Evolutionary conservation across 2,113 vertebrate species (phyloP), one percentile per base, ranked within the genome.

Genomic region (Oncorhynchus clarkii): DNA sequence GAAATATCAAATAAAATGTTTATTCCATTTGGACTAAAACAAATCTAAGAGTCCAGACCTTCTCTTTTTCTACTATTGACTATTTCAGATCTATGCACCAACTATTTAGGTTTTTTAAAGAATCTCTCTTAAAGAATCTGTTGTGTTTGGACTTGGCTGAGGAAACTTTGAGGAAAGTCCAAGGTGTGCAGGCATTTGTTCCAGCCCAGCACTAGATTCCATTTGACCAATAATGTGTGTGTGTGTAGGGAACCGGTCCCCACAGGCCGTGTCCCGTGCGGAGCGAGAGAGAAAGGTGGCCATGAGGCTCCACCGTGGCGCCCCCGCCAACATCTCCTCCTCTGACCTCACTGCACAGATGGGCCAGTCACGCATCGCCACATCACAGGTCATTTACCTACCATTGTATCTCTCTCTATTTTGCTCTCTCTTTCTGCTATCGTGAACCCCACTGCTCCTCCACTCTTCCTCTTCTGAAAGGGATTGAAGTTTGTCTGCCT

Each of bases 271-370:
- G 64, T 96, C 97, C n/a, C 95, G 97, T 82, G 97, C 96, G 14
- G 97, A 99, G 93, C 91, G 97, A 78, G 97, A 99, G 91, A 93
- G 97, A 87, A 98, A 98, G 92, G 97, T 99, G 89, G 97, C 96
- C 89, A 96, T 99, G 95, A 93, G 97, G 92, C 95, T 99, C 79
- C 97, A 99, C 86, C 92, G 97, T 69, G 97, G 97, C 2, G 96
- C 97, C 12, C 97, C 97, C 1, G 96, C 97, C 89, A 99, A 98
- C 0, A 93, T 96, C 86, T 97, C 97, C 27, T 97, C 97, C 9
- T 97, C 96, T 70, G 97, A 99, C 91, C 95, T 98, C 91, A 95
- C 95, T 70, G 95, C 96, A 68, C 92, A 92, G 92, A 91, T 92
- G 3, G 92, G 93, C 85, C 93, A 92, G 66, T 96, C 97, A 79